A percentile compares a stretch with the other conserved stretches of the same genome.
These are phyloP conservation scores for Sphenopsis melanotis DNA, from an alignment of 2,797 vertebrate genomes.

Conservation along the genomic window DNA sequence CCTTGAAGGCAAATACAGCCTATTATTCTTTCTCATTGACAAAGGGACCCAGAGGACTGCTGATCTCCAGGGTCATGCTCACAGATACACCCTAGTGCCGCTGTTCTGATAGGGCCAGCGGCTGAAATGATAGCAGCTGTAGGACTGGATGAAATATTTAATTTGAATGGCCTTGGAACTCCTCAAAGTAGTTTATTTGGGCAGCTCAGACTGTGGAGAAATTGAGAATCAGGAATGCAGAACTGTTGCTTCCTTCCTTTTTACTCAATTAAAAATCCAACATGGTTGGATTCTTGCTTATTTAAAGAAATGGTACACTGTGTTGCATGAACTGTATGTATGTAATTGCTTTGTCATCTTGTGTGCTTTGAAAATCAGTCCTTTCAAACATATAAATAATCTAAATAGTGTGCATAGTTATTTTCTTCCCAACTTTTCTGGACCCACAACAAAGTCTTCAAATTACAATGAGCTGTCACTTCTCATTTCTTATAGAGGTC, in stretches of 20 bases:
- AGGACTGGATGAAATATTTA: not conserved
- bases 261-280: not conserved
- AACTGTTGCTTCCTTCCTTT: not conserved
- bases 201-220: not conserved
- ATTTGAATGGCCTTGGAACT: not conserved
- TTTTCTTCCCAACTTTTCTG: not conserved
- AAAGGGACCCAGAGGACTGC: not conserved
- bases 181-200: not conserved
- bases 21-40: not conserved
- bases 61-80: not conserved
- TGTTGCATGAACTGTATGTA: not conserved
- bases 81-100: not conserved
- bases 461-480: not conserved
- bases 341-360: not conserved
- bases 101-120: not conserved
- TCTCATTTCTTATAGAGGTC: slow-evolving; percentile 48
- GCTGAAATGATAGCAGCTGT: not conserved
- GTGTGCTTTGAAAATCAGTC: not conserved
- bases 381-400: not conserved
- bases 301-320: not conserved
- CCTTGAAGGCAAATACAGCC: not conserved
- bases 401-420: not conserved
- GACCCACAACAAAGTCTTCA: not conserved
- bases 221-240: not conserved
- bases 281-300: not conserved